Percentiles rank a stretch among this genome's conserved stretches.
Conservation (phyloP, 2,888 invertebrate species). For the Tribolium freemani region DNA sequence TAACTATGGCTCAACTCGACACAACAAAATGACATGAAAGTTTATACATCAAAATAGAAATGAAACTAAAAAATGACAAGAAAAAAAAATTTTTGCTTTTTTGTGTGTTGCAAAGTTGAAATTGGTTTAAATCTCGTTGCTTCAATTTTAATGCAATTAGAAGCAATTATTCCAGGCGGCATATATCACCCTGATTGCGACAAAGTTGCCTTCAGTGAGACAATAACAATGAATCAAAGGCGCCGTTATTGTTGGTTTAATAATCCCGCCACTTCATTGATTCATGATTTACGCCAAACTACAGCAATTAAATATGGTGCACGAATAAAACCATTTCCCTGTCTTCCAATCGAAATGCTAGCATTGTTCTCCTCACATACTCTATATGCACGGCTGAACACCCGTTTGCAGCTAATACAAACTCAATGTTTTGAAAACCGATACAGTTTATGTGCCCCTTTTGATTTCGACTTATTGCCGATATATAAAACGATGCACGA, state of each 20-base stretch:
- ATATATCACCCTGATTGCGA: neutral
- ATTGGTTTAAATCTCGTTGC: too few relatives aligned
- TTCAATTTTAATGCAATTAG: too few relatives aligned
- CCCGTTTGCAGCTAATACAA: conserved; percentile 26
- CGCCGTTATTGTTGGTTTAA: neutral
- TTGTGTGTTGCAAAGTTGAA: too few relatives aligned
- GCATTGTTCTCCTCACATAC: conserved; percentile 6
- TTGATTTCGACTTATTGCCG: conserved; percentile 26
- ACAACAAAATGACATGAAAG: neutral
- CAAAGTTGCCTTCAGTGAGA: neutral
- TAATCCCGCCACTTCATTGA: neutral
- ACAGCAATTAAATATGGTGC: neutral
- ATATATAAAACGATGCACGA: conserved; percentile 28
- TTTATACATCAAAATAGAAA: too few relatives aligned
- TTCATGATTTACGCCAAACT: neutral
- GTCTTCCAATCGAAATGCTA: conserved; percentile 13
- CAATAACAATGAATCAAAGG: neutral
- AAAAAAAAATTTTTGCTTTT: too few relatives aligned
- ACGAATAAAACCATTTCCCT: neutral
- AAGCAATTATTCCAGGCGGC: neutral
- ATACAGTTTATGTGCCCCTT: conserved; percentile 20
- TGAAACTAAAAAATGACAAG: too few relatives aligned
- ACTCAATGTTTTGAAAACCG: conserved; percentile 34
- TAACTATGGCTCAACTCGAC: neutral
- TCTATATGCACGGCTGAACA: conserved; percentile 2